phyloP scores from a whole-genome alignment of 2,888 invertebrate genomes.

The Conchocele bisecta region DNA sequence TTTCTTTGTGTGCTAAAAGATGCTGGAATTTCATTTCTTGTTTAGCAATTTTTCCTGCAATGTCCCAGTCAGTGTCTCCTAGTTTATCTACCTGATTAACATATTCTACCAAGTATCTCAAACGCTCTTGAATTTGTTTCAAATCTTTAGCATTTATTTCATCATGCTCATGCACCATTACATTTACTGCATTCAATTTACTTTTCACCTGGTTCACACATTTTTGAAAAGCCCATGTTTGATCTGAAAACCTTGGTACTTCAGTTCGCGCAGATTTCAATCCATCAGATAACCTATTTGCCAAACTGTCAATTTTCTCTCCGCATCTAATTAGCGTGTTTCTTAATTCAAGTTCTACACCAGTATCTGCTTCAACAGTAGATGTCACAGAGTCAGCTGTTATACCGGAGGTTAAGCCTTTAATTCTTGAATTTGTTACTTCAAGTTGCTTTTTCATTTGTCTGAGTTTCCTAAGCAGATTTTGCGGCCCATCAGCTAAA shows the following conservation, averaged over 20 bases:
- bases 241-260: constrained; percentile 48
- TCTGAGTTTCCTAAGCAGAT: constrained; percentile 64
- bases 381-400: constrained; percentile 37
- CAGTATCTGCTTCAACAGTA: constrained; percentile 32
- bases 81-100: constrained; percentile 69
- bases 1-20: constrained; percentile 53
- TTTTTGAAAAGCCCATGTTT: constrained; percentile 64
- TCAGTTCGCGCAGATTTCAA: constrained; percentile 56
- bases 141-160: constrained; percentile 71
- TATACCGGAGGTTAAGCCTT: constrained; percentile 62
- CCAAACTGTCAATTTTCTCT: constrained; percentile 66
- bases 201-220: constrained; percentile 70
- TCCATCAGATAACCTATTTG: constrained; percentile 60
- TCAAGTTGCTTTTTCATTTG: constrained; percentile 72
- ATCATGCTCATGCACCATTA: constrained; percentile 68
- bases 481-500: constrained; percentile 46
- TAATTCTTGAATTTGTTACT: constrained; percentile 64
- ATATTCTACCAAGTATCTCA: constrained; percentile 66
- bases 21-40: constrained; percentile 64
- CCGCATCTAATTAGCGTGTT: constrained; percentile 64
- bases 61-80: constrained; percentile 70
- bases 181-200: constrained; percentile 62
- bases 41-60: constrained; percentile 67
- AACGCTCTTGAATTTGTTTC: constrained; percentile 67
- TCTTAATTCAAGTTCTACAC: constrained; percentile 49